Conservation (phyloP, 2,888 invertebrate species). For the Campoplex nolae region DNA sequence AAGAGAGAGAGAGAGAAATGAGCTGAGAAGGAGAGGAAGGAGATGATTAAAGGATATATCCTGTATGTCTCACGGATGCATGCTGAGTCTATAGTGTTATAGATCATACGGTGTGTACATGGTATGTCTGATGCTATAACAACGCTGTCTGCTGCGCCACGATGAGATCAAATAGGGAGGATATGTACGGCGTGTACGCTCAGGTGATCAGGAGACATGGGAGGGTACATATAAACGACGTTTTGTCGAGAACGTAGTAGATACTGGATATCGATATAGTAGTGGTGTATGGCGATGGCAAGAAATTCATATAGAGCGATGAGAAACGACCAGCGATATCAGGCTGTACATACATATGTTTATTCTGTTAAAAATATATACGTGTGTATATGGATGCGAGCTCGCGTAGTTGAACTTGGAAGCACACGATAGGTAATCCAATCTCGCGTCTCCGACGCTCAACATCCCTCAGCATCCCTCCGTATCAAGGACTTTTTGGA, state of each 20-base stretch:
- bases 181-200: slow-evolving; percentile 20
- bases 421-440: slow-evolving; percentile 76
- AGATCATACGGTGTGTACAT: slow-evolving; percentile 6
- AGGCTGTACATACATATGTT: background rate
- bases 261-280: slow-evolving; percentile 1
- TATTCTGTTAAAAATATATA: background rate
- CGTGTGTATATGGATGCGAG: slow-evolving; percentile 11
- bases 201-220: slow-evolving; percentile 21
- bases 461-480: slow-evolving; percentile 59
- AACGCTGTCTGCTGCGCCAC: slow-evolving; percentile 23
- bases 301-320: slow-evolving; percentile 20
- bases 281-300: background rate
- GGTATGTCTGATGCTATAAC: slow-evolving; percentile 29
- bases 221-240: slow-evolving; percentile 23
- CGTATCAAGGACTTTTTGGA: slow-evolving; percentile 9
- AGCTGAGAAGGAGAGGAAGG: background rate
- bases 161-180: slow-evolving; percentile 16
- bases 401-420: slow-evolving; percentile 38
- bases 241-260: slow-evolving; percentile 24
- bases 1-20: background rate
- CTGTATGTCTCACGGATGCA: background rate
- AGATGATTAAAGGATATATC: slow-evolving; percentile 41
- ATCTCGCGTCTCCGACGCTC: slow-evolving; percentile 73
- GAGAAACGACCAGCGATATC: slow-evolving; percentile 20
- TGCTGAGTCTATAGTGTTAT: slow-evolving; percentile 5